Percentiles rank a stretch among this genome's conserved stretches.
Conservation (phyloP, 2,797 vertebrate genomes). For the Ctenosaura bakeri region DNA sequence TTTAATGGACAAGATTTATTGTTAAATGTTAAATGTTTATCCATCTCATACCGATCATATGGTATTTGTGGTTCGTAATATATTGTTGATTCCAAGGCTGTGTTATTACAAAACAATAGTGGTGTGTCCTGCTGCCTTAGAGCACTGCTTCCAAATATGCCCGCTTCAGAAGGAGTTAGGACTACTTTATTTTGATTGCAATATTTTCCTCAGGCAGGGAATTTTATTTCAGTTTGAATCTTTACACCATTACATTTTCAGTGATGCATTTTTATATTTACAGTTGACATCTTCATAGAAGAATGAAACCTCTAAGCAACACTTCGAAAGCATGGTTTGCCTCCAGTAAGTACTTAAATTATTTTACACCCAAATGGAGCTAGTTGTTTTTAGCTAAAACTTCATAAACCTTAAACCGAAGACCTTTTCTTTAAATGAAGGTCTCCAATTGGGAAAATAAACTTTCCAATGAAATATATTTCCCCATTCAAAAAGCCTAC, state of each 20-base stretch:
- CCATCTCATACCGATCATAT: slow-evolving; percentile 25
- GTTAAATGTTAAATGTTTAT: slow-evolving; percentile 33
- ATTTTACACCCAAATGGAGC: slow-evolving; percentile 83
- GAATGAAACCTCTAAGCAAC: slow-evolving; percentile 79
- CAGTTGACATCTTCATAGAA: slow-evolving; percentile 84
- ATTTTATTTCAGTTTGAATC: slow-evolving; percentile 83
- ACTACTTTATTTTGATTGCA: slow-evolving; percentile 78
- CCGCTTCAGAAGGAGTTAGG: slow-evolving; percentile 63
- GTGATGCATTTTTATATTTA: slow-evolving; percentile 86
- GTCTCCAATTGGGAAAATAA: slow-evolving; percentile 73
- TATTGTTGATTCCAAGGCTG: slow-evolving; percentile 35
- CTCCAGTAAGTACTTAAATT: slow-evolving; percentile 80
- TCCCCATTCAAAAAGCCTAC: slow-evolving; percentile 79
- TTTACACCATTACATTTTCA: slow-evolving; percentile 81
- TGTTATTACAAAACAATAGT: neutral
- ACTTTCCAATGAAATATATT: slow-evolving; percentile 80
- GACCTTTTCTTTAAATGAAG: slow-evolving; percentile 81
- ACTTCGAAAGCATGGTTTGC: slow-evolving; percentile 80
- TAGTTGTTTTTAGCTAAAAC: slow-evolving; percentile 84
- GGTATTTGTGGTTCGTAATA: slow-evolving; percentile 8
- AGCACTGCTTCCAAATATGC: slow-evolving; percentile 54
- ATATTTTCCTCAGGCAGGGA: slow-evolving; percentile 80
- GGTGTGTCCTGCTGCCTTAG: slow-evolving; percentile 56
- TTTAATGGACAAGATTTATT: slow-evolving; percentile 52
- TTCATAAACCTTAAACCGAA: slow-evolving; percentile 82